Evolutionary conservation across 2,113 vertebrate species (phyloP).

Genomic region (Spea multiplicata): DNA sequence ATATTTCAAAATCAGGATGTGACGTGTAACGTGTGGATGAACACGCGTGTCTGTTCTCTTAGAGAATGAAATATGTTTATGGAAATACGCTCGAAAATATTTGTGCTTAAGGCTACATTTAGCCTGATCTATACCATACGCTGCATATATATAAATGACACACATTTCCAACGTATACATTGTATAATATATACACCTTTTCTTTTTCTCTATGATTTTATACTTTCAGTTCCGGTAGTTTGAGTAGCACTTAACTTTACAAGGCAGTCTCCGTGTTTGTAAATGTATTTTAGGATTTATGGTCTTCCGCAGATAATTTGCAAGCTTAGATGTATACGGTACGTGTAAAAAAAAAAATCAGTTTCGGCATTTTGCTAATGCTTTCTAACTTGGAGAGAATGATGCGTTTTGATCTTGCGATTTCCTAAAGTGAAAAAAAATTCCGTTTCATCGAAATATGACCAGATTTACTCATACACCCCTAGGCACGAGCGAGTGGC

Average conservation of each 20-base stretch:
- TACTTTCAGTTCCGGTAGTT: neutral
- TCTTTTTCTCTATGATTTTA: too few species aligned
- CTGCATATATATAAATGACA: too few species aligned
- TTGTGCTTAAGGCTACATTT: too few species aligned
- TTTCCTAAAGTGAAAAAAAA: neutral
- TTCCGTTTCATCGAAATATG: neutral
- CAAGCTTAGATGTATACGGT: neutral
- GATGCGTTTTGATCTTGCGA: neutral
- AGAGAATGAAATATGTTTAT: too few species aligned
- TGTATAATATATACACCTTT: too few species aligned
- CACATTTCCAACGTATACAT: too few species aligned
- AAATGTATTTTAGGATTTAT: constrained; percentile 21
- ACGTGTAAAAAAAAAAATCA: neutral
- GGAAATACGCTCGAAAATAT: too few species aligned
- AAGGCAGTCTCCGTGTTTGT: neutral
- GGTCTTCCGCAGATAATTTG: neutral
- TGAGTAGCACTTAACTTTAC: constrained; percentile 5
- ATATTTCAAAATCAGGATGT: too few species aligned
- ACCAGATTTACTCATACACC: neutral
- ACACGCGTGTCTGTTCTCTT: too few species aligned
- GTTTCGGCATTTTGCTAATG: neutral
- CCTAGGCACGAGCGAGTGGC: neutral
- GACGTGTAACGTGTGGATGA: too few species aligned
- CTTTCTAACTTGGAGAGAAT: neutral
- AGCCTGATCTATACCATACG: too few species aligned